Conservation (phyloP, 2,888 invertebrate species). For the Pachymerium ferrugineum region DNA sequence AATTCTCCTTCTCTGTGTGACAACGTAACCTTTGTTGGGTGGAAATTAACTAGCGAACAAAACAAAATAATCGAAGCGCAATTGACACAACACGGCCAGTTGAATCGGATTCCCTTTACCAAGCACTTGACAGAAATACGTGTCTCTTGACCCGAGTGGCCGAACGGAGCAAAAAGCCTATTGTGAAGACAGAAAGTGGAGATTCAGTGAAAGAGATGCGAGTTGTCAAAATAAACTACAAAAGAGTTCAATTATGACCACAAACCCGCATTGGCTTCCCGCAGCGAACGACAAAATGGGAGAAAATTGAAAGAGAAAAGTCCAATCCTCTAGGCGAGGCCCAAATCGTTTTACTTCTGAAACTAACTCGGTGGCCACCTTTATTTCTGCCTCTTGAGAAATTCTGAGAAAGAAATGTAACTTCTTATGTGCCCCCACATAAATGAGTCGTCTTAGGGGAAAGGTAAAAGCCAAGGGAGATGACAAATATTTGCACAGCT, state of each 20-base stretch:
- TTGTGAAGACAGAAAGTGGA: not conserved
- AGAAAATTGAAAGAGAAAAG: slow-evolving; percentile 22
- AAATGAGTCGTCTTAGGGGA: not conserved
- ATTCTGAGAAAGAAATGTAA: not conserved
- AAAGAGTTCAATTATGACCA: slow-evolving; percentile 19
- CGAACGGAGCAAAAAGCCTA: not conserved
- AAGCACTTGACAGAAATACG: not conserved
- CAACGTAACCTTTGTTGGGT: not conserved
- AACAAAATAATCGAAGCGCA: slow-evolving; percentile 14
- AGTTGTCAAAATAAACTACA: slow-evolving; percentile 16
- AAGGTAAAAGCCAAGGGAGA: not conserved
- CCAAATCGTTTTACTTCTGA: not conserved
- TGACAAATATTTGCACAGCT: slow-evolving; percentile 14
- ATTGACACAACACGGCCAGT: slow-evolving; percentile 12
- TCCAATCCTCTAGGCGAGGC: not conserved
- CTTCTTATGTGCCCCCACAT: not conserved
- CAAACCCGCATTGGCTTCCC: slow-evolving; percentile 9
- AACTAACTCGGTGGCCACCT: not conserved
- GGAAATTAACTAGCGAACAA: not conserved
- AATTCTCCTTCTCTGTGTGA: too few relatives aligned
- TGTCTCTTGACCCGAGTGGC: slow-evolving; percentile 18
- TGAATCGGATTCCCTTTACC: slow-evolving; percentile 2
- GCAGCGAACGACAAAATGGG: not conserved
- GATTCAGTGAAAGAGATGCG: not conserved
- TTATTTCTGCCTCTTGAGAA: not conserved